phyloP scores from a whole-genome alignment of 2,888 invertebrate species.

The Pseudococcus jackbeardsleyi region DNA sequence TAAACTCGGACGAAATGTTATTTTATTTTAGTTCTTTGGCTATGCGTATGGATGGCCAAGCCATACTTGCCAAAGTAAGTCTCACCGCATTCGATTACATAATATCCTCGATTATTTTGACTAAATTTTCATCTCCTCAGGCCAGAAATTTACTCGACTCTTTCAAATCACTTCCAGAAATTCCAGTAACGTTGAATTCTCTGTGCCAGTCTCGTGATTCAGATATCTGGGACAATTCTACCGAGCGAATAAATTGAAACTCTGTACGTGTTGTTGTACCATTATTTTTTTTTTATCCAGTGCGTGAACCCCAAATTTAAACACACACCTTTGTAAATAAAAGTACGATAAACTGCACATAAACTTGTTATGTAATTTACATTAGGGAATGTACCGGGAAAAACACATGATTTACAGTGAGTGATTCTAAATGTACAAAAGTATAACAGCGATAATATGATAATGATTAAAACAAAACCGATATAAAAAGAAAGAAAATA shows the following conservation, averaged over 20 bases:
- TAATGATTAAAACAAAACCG: neutral
- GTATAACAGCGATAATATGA: neutral
- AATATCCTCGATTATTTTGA: too few relatives aligned
- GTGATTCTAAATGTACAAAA: neutral
- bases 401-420: neutral
- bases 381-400: neutral
- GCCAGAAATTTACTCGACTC: conserved; percentile 81
- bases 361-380: neutral
- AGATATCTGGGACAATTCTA: conserved; percentile 88
- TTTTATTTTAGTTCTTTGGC: conserved; percentile 95
- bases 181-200: conserved; percentile 91
- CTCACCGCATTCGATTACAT: too few relatives aligned
- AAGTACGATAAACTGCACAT: neutral
- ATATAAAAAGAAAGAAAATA: neutral
- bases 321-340: neutral
- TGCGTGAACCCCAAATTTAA: too few relatives aligned
- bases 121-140: conserved; percentile 68
- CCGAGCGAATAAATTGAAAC: neutral
- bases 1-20: conserved; percentile 94
- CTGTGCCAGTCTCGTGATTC: conserved; percentile 89
- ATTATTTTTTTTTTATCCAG: too few relatives aligned
- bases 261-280: neutral
- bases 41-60: conserved; percentile 96
- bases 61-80: conserved; percentile 84
- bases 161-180: conserved; percentile 86